Percentiles rank a stretch among this genome's conserved stretches.
Conservation (phyloP, 1,140 invertebrate species). For the Aphaenogaster rudis region DNA sequence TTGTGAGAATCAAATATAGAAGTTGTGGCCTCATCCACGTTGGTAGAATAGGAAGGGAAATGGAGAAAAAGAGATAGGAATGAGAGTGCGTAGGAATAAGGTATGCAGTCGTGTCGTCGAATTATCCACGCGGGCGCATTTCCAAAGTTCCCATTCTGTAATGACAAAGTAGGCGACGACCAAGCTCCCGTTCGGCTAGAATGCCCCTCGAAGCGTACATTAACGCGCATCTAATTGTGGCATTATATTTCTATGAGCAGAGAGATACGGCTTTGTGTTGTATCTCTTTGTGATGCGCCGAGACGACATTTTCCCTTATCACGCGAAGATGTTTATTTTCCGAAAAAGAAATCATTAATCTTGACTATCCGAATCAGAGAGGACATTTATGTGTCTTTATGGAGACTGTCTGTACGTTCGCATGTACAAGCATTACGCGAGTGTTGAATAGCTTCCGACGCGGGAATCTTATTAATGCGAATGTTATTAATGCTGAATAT, state of each 20-base stretch:
- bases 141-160: slow-evolving; percentile 49
- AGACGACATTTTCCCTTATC: not conserved
- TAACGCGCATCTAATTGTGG: slow-evolving; percentile 37
- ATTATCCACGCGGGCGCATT: slow-evolving; percentile 55
- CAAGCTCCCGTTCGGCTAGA: slow-evolving; percentile 19
- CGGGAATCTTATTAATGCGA: not conserved
- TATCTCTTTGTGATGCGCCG: not conserved
- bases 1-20: slow-evolving; percentile 24
- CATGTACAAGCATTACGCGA: not conserved
- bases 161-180: slow-evolving; percentile 51
- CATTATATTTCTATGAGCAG: slow-evolving; percentile 43
- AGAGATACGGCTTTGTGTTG: slow-evolving; percentile 7
- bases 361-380: not conserved
- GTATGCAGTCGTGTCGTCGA: slow-evolving; percentile 25
- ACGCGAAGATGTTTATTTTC: not conserved
- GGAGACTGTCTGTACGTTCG: not conserved
- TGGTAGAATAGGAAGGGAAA: not conserved
- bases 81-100: not conserved
- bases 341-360: slow-evolving; percentile 15
- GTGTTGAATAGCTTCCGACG: not conserved
- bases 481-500: not conserved
- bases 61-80: slow-evolving; percentile 12
- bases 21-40: not conserved
- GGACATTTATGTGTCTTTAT: not conserved
- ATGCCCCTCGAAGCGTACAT: slow-evolving; percentile 9